Percentiles rank a stretch among this genome's conserved stretches.
These are phyloP conservation scores for Atherinomorus stipes DNA, from an alignment of 2,113 vertebrate genomes.

Conservation along the genomic window DNA sequence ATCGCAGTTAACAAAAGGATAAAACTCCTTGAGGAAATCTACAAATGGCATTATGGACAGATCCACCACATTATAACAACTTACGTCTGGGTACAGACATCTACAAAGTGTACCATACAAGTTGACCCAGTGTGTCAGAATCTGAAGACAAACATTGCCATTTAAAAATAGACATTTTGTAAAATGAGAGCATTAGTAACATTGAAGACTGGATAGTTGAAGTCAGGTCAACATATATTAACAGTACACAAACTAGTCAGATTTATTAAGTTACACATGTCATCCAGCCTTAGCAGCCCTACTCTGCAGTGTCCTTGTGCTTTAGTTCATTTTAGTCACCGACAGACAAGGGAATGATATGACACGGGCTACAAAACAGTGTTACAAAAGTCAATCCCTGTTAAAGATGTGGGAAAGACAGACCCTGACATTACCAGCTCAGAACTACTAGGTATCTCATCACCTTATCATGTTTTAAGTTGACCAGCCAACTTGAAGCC, in stretches of 20 bases:
- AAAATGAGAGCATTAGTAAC: conserved; percentile 77
- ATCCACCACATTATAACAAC: conserved; percentile 72
- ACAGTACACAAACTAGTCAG: conserved; percentile 71
- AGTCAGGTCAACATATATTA: conserved; percentile 67
- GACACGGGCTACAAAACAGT: conserved; percentile 63
- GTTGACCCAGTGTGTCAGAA: conserved; percentile 68
- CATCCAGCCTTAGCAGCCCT: conserved; percentile 67
- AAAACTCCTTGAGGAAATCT: conserved; percentile 82
- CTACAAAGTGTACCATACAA: conserved; percentile 71
- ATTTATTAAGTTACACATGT: conserved; percentile 71
- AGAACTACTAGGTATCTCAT: conserved; percentile 55
- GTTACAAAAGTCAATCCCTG: conserved; percentile 70
- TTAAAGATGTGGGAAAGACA: conserved; percentile 50
- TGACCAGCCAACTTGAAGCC: conserved; percentile 79
- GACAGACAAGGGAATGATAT: conserved; percentile 53
- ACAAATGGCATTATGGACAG: conserved; percentile 79
- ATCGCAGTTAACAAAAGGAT: conserved; percentile 80
- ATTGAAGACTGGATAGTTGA: conserved; percentile 71
- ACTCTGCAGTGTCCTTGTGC: conserved; percentile 70
- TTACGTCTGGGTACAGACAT: conserved; percentile 69
- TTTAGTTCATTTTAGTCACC: conserved; percentile 73
- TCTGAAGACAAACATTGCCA: conserved; percentile 71
- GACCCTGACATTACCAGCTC: conserved; percentile 73
- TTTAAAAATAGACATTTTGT: conserved; percentile 74
- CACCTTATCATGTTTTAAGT: conserved; percentile 64